phyloP scores from a whole-genome alignment of 1,140 invertebrate species.

The Aphidius gifuensis region DNA sequence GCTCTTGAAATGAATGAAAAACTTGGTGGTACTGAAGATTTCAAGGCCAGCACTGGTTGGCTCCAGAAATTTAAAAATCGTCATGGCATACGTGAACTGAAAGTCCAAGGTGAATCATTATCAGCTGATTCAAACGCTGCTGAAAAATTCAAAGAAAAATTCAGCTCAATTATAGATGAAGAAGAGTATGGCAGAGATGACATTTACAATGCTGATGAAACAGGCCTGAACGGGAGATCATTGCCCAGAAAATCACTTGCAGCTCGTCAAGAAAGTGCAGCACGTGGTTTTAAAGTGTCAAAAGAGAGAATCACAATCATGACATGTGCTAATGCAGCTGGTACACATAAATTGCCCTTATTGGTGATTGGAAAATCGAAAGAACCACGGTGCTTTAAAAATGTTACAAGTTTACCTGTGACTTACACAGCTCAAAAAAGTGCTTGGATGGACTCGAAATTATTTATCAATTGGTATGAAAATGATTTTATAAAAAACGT shows the following conservation, averaged over 20 bases:
- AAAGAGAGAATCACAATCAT: conserved; percentile 16
- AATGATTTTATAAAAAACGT: conserved; percentile 20
- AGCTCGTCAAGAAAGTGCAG: conserved; percentile 25
- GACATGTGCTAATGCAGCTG: conserved; percentile 18
- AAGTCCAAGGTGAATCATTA: too few relatives aligned
- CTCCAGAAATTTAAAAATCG: too few relatives aligned
- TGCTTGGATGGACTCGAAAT: conserved; percentile 19
- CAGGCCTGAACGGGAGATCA: conserved; percentile 45
- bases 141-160: too few relatives aligned
- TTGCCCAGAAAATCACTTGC: conserved; percentile 37
- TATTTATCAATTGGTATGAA: conserved; percentile 24
- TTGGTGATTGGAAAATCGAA: conserved; percentile 21
- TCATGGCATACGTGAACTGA: too few relatives aligned
- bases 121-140: too few relatives aligned
- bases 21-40: too few relatives aligned
- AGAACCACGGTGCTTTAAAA: conserved; percentile 19
- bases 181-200: conserved; percentile 20
- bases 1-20: too few relatives aligned
- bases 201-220: conserved; percentile 49
- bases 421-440: conserved; percentile 15
- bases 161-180: too few relatives aligned
- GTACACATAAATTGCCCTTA: conserved; percentile 18
- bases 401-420: conserved; percentile 12
- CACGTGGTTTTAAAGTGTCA: conserved; percentile 28
- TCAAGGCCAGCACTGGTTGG: too few relatives aligned